Conservation (phyloP, 1,140 invertebrate genomes). For the Atta colombica region DNA sequence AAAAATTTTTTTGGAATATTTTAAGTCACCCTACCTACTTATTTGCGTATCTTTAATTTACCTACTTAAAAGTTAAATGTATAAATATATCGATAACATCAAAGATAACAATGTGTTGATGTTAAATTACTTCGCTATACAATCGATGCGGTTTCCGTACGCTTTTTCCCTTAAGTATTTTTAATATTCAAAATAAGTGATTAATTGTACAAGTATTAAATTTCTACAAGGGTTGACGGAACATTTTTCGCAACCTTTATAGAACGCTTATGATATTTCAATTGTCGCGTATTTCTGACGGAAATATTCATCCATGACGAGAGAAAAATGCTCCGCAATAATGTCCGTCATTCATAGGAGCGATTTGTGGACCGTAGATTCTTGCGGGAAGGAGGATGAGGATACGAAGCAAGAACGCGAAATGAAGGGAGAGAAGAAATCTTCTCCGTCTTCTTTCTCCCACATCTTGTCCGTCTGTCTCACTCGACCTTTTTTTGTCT, state of each 20-base stretch:
- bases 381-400: background rate
- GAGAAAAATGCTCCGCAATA: conserved; percentile 9
- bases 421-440: conserved; percentile 47
- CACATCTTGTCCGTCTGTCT: conserved; percentile 36
- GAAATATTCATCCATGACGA: conserved; percentile 18
- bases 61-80: no score
- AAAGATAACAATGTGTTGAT: background rate
- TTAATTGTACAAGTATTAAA: no score
- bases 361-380: conserved; percentile 57
- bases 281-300: background rate
- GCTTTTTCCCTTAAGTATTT: no score
- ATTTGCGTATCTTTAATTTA: no score
- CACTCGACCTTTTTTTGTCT: conserved; percentile 66
- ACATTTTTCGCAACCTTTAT: no score
- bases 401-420: background rate
- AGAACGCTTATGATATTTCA: background rate
- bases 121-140: background rate
- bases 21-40: no score
- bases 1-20: no score
- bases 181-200: no score
- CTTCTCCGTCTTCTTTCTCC: conserved; percentile 21
- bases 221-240: no score
- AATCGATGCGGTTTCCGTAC: background rate
- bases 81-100: conserved; percentile 30
- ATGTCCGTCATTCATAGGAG: conserved; percentile 68